A percentile compares a stretch with the other conserved stretches of the same genome.
Evolutionary conservation across 2,888 invertebrate genomes (phyloP).

Genomic region (Conus canariensis): DNA sequence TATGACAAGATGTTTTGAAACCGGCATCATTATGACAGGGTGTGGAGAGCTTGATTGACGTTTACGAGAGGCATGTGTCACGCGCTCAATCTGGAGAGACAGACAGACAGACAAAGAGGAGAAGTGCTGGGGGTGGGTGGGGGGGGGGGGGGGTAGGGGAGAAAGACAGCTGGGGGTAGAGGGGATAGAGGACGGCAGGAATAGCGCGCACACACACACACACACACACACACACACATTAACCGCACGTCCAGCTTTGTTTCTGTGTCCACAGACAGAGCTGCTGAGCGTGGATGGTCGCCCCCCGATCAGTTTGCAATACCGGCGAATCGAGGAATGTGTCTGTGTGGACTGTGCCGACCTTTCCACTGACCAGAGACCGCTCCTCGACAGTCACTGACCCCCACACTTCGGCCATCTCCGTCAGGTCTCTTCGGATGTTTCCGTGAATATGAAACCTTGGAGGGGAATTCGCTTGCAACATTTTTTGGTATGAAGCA

Average conservation of each 20-base stretch:
- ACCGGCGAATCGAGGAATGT: constrained; percentile 40
- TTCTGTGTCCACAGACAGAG: constrained; percentile 13
- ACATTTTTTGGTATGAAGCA: not conserved
- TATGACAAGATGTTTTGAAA: no score
- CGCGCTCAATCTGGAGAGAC: not conserved
- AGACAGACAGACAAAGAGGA: not conserved
- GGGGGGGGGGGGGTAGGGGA: not conserved
- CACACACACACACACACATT: not conserved
- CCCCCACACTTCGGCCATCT: not conserved
- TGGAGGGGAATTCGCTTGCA: not conserved
- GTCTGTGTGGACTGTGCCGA: constrained; percentile 37
- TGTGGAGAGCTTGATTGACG: not conserved
- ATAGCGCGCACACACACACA: not conserved
- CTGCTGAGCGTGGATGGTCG: constrained; percentile 33
- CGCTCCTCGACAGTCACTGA: not conserved
- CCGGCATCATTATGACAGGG: not conserved
- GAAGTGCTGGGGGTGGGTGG: not conserved
- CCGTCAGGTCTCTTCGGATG: not conserved
- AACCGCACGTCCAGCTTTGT: not conserved
- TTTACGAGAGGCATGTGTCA: no score
- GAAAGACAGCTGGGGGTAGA: not conserved
- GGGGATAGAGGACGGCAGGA: not conserved
- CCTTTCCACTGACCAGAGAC: constrained; percentile 17
- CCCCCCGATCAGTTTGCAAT: constrained; percentile 31
- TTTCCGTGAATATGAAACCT: not conserved